Base-by-base conservation (phyloP, 2,797 vertebrate species). In the Phaenicophaeus curvirostris region DNA sequence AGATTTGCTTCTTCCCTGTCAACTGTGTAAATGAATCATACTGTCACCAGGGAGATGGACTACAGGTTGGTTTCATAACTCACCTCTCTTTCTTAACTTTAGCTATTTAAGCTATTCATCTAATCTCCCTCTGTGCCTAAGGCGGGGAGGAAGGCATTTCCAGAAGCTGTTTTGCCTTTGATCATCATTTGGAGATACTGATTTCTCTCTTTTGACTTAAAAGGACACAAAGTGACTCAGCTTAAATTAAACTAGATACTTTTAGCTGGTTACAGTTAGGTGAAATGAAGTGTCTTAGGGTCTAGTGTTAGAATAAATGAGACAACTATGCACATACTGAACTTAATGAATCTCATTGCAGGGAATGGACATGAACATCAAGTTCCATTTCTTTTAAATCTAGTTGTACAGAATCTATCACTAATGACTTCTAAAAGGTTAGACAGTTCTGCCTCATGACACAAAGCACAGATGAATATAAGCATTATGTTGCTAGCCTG, bases 1-100 rank as follows among this genome's bases (percentile, higher is more conserved):
- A 59, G 80, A 85, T 78, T 78, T 83, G 46, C 20, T 86, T 59
- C 72, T 85, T 90, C 31, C 35, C 54, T 53, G 6, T 53, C 78
- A 80, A 41, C 69, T 59, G 78, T 48, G 75, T 37, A n/a, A 78
- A 37, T 68, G 85, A 92, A n/a, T 78, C 87, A 41, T 19, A 13
- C 65, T 85, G 79, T 92, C 87, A 59, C 53, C 51, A 85, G 55
- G 83, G 90, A 92, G 79, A 93, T 87, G 75, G 81, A 51, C 81
- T 77, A 42, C 71, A 87, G 81, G 86, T 87, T 73, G 79, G 35
- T 78, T 93, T 92, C 65, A 25, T 37, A 80, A 89, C 28, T 66
- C 51, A 75, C 35, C 76, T 84, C 90, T 20, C 31, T 88, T 59
- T 67, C 69, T 50, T 53, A 62, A 41, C 69, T 90, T 59, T 0